Evolutionary conservation across 2,113 vertebrate species (phyloP).

Genomic region (Prolemur simus): DNA sequence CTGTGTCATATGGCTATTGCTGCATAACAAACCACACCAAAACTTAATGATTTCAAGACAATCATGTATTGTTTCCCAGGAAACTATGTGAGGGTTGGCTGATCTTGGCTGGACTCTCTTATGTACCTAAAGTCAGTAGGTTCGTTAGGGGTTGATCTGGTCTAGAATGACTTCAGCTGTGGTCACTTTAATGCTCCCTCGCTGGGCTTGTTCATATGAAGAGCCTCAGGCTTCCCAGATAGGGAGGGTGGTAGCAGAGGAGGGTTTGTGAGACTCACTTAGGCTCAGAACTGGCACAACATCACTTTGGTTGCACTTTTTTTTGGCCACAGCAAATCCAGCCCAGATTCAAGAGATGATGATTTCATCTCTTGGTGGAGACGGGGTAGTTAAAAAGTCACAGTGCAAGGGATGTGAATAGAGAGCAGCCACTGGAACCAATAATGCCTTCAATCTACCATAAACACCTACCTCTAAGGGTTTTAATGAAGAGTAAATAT

Average conservation of each 20-base stretch:
- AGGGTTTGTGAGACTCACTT: not conserved
- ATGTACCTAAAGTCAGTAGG: not conserved
- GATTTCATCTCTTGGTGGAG: not conserved
- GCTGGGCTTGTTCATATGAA: not conserved
- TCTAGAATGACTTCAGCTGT: not conserved
- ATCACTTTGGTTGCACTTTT: not conserved
- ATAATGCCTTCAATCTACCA: not conserved
- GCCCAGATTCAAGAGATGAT: not conserved
- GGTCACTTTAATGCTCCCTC: not conserved
- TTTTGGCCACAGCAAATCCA: not conserved
- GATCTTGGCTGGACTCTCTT: not conserved
- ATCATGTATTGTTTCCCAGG: not conserved
- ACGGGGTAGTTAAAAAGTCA: not conserved
- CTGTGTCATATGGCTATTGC: not conserved
- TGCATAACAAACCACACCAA: not conserved
- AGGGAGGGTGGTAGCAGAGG: not conserved
- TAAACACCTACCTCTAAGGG: not conserved
- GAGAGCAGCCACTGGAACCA: not conserved
- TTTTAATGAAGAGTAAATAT: not conserved
- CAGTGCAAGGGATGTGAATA: not conserved
- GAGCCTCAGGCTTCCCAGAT: not conserved
- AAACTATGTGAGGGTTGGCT: not conserved
- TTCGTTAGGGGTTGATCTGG: not conserved
- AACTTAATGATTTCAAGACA: not conserved
- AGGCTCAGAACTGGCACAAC: not conserved